Evolutionary conservation across 2,797 vertebrate species (phyloP).

Genomic region (Cottoperca gobio): DNA sequence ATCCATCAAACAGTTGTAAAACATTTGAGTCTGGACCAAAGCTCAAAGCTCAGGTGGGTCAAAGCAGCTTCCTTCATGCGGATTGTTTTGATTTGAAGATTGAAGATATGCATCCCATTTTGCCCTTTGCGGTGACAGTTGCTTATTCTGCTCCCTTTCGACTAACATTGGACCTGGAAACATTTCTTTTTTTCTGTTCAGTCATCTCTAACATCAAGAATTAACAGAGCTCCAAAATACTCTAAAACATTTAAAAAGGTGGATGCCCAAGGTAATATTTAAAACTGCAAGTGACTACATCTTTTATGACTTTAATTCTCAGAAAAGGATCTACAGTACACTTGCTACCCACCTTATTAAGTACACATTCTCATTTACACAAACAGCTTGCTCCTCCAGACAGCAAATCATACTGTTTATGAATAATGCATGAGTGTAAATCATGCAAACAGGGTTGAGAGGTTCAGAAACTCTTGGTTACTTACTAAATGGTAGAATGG

Average conservation of each 20-base stretch:
- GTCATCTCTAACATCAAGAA: constrained; percentile 29
- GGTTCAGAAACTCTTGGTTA: constrained; percentile 54
- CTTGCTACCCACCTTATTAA: constrained; percentile 49
- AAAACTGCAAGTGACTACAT: constrained; percentile 43
- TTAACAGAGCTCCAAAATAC: neutral
- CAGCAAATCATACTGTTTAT: constrained; percentile 58
- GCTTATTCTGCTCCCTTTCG: neutral
- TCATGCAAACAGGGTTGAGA: constrained; percentile 52
- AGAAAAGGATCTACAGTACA: constrained; percentile 6
- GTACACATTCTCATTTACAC: constrained; percentile 42
- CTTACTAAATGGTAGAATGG: constrained; percentile 57
- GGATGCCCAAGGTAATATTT: constrained; percentile 26
- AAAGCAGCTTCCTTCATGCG: neutral
- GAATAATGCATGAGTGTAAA: constrained; percentile 65
- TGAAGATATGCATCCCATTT: neutral
- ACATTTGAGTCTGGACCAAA: neutral
- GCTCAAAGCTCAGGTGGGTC: neutral
- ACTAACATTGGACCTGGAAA: too few relatives aligned
- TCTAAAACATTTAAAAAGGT: constrained; percentile 42
- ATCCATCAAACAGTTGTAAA: neutral
- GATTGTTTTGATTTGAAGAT: constrained; percentile 5
- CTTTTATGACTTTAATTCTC: constrained; percentile 27
- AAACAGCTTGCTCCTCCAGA: constrained; percentile 53
- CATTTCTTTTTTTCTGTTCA: neutral
- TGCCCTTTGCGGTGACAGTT: neutral